phyloP scores from a whole-genome alignment of 2,113 vertebrate genomes.

The Apteryx mantelli region DNA sequence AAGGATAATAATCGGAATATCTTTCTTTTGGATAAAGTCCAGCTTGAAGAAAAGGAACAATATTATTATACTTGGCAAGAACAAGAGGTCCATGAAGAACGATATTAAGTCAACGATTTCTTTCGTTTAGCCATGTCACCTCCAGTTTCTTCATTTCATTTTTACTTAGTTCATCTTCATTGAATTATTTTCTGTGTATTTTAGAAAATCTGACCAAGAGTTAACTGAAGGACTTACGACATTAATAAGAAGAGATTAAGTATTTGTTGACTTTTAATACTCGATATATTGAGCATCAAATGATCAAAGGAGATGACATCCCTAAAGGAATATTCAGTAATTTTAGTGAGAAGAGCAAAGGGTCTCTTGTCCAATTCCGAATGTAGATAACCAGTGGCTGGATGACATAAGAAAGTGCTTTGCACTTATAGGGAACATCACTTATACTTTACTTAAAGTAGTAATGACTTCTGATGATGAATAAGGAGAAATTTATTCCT shows the following conservation, averaged over 20 bases:
- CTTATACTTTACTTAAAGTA: constrained; percentile 10
- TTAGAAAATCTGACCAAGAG: not conserved
- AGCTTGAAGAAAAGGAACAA: not conserved
- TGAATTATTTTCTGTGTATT: not conserved
- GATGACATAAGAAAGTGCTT: not conserved
- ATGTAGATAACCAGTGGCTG: not conserved
- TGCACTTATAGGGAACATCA: constrained; percentile 25
- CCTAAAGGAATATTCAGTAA: not conserved
- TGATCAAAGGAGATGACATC: accelerated
- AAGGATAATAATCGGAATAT: not conserved
- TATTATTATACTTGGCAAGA: not conserved
- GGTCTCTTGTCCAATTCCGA: not conserved
- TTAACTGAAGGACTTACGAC: not conserved
- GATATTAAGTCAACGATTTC: not conserved
- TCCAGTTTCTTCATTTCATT: not conserved
- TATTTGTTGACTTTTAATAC: not conserved
- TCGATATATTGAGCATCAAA: not conserved
- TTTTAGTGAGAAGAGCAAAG: not conserved
- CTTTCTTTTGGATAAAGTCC: not conserved
- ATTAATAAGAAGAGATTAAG: not conserved
- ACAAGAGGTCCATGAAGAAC: not conserved
- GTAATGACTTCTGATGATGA: not conserved
- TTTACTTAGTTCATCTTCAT: not conserved
- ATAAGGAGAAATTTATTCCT: constrained; percentile 2
- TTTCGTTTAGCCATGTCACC: not conserved